Evolutionary conservation across 1,140 invertebrate genomes (phyloP).

Genomic region (Anagrus nilaparvatae): DNA sequence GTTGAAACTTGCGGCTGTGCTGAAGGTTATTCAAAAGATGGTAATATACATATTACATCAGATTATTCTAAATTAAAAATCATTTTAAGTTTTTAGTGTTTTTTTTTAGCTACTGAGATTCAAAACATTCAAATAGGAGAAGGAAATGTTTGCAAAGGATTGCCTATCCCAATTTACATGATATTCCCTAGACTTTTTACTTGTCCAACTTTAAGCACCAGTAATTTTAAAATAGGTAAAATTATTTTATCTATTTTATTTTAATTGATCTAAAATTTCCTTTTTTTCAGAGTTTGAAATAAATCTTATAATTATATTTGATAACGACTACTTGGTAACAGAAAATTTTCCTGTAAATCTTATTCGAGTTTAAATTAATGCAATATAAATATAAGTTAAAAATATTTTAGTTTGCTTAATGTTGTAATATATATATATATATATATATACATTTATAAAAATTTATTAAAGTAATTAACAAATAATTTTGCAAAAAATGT

Average conservation of each 20-base stretch:
- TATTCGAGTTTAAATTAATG: too few relatives aligned
- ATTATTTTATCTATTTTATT: conserved; percentile 11
- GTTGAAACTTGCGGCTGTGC: conserved; percentile 94
- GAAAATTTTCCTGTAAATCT: conserved; percentile 90
- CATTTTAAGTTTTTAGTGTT: conserved; percentile 10
- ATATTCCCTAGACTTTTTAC: conserved; percentile 91
- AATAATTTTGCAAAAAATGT: too few relatives aligned
- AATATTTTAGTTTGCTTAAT: too few relatives aligned
- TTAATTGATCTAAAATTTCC: conserved; percentile 20
- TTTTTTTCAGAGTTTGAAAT: conserved; percentile 87
- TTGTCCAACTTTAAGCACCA: conserved; percentile 81
- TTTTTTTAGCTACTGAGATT: conserved; percentile 80
- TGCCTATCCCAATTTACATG: conserved; percentile 89
- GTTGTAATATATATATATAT: too few relatives aligned
- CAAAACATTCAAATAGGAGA: conserved; percentile 96
- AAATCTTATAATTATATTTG: conserved; percentile 86
- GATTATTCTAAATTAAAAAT: conserved; percentile 1
- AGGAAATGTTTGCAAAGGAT: conserved; percentile 72
- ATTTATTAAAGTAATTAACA: too few relatives aligned
- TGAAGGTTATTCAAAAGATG: conserved; percentile 89
- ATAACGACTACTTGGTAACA: conserved; percentile 88
- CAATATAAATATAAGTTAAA: too few relatives aligned
- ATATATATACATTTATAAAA: too few relatives aligned
- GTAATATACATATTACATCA: conserved; percentile 46
- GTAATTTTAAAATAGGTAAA: conserved; percentile 93